Conservation (phyloP, 2,113 vertebrate genomes). For the Amphiprion percula region DNA sequence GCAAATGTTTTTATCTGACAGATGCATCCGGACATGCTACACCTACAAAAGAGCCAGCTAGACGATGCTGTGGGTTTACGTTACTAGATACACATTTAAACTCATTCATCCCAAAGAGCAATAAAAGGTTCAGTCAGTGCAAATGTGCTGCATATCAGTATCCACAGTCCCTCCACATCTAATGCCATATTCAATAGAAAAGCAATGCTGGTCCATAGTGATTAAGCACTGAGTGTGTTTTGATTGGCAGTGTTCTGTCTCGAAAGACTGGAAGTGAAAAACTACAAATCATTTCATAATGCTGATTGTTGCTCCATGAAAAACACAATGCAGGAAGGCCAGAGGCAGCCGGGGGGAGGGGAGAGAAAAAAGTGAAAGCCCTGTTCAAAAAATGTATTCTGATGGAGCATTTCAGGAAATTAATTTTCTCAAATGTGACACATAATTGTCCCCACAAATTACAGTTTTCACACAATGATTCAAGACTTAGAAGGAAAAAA, state of each 20-base stretch:
- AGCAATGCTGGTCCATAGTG: conserved; percentile 6
- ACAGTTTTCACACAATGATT: conserved; percentile 46
- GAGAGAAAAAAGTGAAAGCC: conserved; percentile 5
- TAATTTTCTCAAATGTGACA: conserved; percentile 60
- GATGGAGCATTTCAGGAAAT: conserved; percentile 62
- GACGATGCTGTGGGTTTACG: not conserved
- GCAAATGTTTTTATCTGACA: conserved; percentile 8
- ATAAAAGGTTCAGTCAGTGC: not conserved
- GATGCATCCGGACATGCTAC: not conserved
- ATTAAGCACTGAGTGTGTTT: conserved; percentile 33
- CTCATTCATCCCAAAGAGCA: not conserved
- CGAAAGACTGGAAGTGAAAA: conserved; percentile 30
- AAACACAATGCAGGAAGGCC: conserved; percentile 47
- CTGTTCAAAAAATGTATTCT: conserved; percentile 45
- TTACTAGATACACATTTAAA: conserved; percentile 1
- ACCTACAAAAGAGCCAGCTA: conserved; percentile 14
- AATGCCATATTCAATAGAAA: conserved; percentile 2
- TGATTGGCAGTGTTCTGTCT: conserved; percentile 55
- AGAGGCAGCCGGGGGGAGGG: conserved; percentile 18
- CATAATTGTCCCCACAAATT: conserved; percentile 65
- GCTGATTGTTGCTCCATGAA: conserved; percentile 51
- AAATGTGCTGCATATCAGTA: conserved; percentile 9
- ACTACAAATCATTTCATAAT: conserved; percentile 52
- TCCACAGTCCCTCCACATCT: conserved; percentile 13
- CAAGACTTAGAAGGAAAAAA: conserved; percentile 43